Conservation (phyloP, 2,113 vertebrate species). For the Channa argus region DNA sequence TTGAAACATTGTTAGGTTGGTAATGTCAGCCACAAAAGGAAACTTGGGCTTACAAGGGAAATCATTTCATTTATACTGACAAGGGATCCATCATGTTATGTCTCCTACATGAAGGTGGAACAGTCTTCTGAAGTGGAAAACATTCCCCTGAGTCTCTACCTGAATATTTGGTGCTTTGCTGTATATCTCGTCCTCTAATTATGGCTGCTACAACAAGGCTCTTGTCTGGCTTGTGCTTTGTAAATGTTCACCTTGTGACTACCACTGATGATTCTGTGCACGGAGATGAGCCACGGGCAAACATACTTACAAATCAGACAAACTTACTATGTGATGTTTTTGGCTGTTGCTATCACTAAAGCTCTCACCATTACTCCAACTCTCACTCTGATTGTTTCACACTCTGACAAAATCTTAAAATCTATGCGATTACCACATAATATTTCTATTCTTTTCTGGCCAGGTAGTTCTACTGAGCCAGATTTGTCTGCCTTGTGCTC, state of each 20-base stretch:
- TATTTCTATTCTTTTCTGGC: neutral
- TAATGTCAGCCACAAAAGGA: neutral
- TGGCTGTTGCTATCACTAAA: constrained; percentile 15
- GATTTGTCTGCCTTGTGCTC: neutral
- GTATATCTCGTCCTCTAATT: constrained; percentile 29
- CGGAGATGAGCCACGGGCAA: neutral
- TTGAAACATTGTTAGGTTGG: neutral
- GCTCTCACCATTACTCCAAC: neutral
- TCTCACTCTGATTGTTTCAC: neutral
- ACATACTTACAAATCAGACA: neutral
- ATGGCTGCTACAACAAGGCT: constrained; percentile 26
- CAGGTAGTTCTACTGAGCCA: neutral
- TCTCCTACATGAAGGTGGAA: neutral
- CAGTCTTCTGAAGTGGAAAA: neutral
- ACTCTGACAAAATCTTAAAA: constrained; percentile 1
- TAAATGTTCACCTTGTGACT: constrained; percentile 21
- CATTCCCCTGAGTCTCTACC: constrained; percentile 3
- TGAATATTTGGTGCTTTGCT: constrained; percentile 37
- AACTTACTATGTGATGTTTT: constrained; percentile 9
- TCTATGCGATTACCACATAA: neutral
- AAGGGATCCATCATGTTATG: constrained; percentile 1
- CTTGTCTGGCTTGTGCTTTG: constrained; percentile 21
- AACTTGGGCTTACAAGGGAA: neutral
- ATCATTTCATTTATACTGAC: constrained; percentile 14
- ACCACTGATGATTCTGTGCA: constrained; percentile 2